Base-by-base conservation (phyloP, 2,797 vertebrate genomes). In the Melanotaenia trifasciata region DNA sequence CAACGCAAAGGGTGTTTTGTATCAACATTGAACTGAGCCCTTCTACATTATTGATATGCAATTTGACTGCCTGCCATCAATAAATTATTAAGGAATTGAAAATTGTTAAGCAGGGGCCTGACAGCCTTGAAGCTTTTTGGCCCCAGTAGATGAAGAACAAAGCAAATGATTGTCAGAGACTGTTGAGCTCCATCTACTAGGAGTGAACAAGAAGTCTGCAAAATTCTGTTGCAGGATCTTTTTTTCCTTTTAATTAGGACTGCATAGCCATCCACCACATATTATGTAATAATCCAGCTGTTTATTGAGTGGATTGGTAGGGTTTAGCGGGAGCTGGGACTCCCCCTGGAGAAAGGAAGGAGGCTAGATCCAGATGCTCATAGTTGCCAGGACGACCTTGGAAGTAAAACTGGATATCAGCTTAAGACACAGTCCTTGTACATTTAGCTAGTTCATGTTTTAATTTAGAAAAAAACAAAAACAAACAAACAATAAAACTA, bases 21-120 rank as follows among this genome's bases (percentile, higher is more conserved):
- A 91, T 94, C 92, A 91, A 89, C 90, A 85, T 81, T 86, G 89
- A 89, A 90, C 91, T 89, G 89, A 90, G 71, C 88, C 87, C 87
- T 77, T 86, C 89, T 94, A 90, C 91, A 94, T 94, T 92, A 94
- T 93, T 93, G 80, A 94, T 90, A 90, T 67, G 84, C 89, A 89
- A 91, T 93, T 92, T 94, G 92, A 93, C 89, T 92, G 90, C 86
- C 74, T 11, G 72, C 83, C 87, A 92, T 93, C 84, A 90, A 91
- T 93, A 90, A 93, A 91, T 94, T 74, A 94, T 91, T 88, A 86
- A 90, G 84, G 86, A 89, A 90, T 90, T 91, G 76, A 92, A 93
- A 90, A 88, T 91, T 92, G 91, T 90, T 88, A 81, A 87, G 84
- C 87, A 4, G 64, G 64, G 63, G 72, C 84, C 81, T 83, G 83